These are phyloP conservation scores for Apamea epomidion DNA, from an alignment of 2,888 invertebrate genomes.

Conservation along the genomic window DNA sequence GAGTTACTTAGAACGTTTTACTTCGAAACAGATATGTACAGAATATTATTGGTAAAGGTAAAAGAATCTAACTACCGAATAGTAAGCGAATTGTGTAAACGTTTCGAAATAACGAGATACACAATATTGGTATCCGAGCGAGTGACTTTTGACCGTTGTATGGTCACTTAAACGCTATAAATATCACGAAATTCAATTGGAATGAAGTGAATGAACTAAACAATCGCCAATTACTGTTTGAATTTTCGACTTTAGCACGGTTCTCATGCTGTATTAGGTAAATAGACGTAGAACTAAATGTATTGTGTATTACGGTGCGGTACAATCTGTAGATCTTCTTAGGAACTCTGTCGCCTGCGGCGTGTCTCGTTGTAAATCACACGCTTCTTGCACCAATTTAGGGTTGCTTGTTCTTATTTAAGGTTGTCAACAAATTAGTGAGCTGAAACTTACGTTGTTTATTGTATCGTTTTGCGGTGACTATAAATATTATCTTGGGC, in stretches of 20 bases:
- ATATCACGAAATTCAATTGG: constrained; percentile 78
- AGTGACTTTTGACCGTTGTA: constrained; percentile 70
- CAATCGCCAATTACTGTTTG: constrained; percentile 82
- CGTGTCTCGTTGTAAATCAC: constrained; percentile 82
- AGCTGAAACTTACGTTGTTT: not conserved
- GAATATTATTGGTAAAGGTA: not conserved
- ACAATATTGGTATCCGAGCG: constrained; percentile 56
- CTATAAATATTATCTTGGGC: not conserved
- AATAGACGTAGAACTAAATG: constrained; percentile 75
- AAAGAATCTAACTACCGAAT: constrained; percentile 44
- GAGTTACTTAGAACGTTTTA: constrained; percentile 5
- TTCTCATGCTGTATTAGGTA: constrained; percentile 81
- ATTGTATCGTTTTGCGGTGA: constrained; percentile 1
- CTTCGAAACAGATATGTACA: not conserved
- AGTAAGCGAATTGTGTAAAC: constrained; percentile 49
- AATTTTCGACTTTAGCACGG: constrained; percentile 77
- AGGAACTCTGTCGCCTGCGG: constrained; percentile 82
- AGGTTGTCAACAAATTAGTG: constrained; percentile 39
- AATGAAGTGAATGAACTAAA: constrained; percentile 73
- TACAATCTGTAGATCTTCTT: constrained; percentile 83
- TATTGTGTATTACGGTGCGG: constrained; percentile 71
- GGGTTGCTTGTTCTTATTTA: constrained; percentile 67
- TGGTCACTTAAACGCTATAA: constrained; percentile 70
- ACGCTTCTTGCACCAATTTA: constrained; percentile 73
- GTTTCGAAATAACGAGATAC: constrained; percentile 63